These are phyloP conservation scores for Coendou prehensilis DNA, from an alignment of 2,797 vertebrate species.

Conservation along the genomic window DNA sequence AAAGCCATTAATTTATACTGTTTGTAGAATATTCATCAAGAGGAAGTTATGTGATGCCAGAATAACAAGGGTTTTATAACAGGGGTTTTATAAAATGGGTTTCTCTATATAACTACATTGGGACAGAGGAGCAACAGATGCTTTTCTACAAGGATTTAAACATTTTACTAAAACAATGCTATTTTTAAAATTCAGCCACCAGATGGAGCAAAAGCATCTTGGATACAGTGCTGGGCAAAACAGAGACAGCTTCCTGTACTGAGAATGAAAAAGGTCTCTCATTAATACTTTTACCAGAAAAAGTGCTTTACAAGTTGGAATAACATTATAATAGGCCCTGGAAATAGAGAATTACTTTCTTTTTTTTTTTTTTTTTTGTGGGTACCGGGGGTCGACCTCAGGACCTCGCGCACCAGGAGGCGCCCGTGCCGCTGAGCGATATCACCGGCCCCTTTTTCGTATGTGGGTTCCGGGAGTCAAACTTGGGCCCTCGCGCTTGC, in stretches of 20 bases:
- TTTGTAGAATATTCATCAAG: not conserved
- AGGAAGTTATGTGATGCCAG: not conserved
- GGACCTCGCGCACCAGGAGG: too few relatives aligned
- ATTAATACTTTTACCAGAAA: constrained; percentile 44
- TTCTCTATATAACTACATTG: not conserved
- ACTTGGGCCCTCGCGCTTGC: too few relatives aligned
- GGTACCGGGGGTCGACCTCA: too few relatives aligned
- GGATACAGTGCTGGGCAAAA: not conserved
- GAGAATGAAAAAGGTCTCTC: not conserved
- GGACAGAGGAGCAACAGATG: not conserved
- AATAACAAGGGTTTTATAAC: constrained; percentile 56
- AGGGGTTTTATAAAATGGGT: constrained; percentile 12
- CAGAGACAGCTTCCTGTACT: not conserved
- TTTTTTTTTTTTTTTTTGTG: too few relatives aligned
- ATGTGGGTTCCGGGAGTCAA: too few relatives aligned
- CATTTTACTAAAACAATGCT: constrained; percentile 20
- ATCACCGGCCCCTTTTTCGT: too few relatives aligned
- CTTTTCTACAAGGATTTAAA: not conserved
- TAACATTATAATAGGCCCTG: not conserved
- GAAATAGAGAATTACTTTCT: constrained; percentile 46
- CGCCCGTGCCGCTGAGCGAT: too few relatives aligned
- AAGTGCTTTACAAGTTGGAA: not conserved
- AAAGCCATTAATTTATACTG: constrained; percentile 30
- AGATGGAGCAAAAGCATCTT: constrained; percentile 49
- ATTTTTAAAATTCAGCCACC: constrained; percentile 63